Evolutionary conservation across 2,113 vertebrate genomes (phyloP), one percentile per base, ranked within the genome.

Genomic region (Ranitomeya imitator): DNA sequence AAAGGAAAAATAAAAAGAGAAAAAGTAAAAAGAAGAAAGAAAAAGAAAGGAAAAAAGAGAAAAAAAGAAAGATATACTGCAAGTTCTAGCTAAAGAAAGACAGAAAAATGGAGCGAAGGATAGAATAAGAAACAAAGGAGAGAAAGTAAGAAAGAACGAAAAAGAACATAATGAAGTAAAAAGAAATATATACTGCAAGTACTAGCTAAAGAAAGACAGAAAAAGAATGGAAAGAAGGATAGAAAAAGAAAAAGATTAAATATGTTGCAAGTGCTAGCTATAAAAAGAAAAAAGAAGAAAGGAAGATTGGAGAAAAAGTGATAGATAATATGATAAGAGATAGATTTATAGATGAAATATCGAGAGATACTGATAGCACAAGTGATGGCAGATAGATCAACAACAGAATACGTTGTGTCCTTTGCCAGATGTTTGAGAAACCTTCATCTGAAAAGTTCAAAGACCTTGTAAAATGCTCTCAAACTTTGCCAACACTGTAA

Each of bases 401-500:
- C n/a, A 26, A 65, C 61, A 69, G 10, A 67, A 52, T 79, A 80
- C 81, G 80, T 80, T 69, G 77, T 80, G 74, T 77, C 63, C 63
- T 57, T 31, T 61, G 45, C 86, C 86, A 87, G 86, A 80, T 87
- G 86, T 87, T 63, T 67, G 77, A 87, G 77, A 78, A 79, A 57
- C 31, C 71, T n/a, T 81, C 51, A 80, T 80, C 78, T 87, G 37
- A 71, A 71, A 87, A 87, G 77, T 67, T 87, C 86, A 87, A 87
- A 80, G 76, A 2, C 16, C 59, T 87, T 45, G 8, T 55, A 69
- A 86, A 80, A 76, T 65, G 77, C 77, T 87, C 86, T 87, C 69
- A 87, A 87, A 87, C 45, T 65, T 57, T 55, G 86, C 86, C 86
- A 87, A 45, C 86, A 54, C 61, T 55, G 86, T 80, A 79, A 87